Conservation (phyloP, 2,113 vertebrate genomes). For the Rhodinocichla rosea region DNA sequence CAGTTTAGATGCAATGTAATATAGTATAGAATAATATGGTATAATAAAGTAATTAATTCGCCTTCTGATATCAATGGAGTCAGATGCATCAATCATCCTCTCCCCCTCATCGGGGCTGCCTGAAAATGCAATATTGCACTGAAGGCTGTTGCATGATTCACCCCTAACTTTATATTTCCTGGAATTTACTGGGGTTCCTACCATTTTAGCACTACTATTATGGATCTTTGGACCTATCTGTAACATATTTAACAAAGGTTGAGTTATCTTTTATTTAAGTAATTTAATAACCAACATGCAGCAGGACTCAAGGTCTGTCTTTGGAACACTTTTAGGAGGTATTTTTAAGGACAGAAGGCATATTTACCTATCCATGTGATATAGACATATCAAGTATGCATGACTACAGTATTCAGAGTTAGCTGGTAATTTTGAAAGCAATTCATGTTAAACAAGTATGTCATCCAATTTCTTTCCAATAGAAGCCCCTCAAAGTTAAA, state of each 20-base stretch:
- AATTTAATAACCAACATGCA: neutral
- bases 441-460: neutral
- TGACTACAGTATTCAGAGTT: neutral
- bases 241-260: neutral
- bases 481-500: neutral
- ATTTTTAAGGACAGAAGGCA: neutral
- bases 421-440: neutral
- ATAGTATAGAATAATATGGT: too few species aligned
- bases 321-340: neutral
- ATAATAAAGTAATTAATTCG: too few species aligned
- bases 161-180: neutral
- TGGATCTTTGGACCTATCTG: neutral
- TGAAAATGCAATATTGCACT: neutral
- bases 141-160: neutral
- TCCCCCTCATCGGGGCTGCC: too few species aligned
- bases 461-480: neutral
- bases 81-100: too few species aligned
- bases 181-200: neutral
- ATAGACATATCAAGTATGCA: neutral
- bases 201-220: neutral
- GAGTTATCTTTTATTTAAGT: neutral
- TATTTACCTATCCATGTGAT: neutral
- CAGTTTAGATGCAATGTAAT: too few species aligned
- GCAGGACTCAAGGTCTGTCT: neutral
- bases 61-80: too few species aligned